Percentiles rank a stretch among this genome's conserved stretches.
phyloP scores from a whole-genome alignment of 2,797 vertebrate species.

The Amblyraja radiata region DNA sequence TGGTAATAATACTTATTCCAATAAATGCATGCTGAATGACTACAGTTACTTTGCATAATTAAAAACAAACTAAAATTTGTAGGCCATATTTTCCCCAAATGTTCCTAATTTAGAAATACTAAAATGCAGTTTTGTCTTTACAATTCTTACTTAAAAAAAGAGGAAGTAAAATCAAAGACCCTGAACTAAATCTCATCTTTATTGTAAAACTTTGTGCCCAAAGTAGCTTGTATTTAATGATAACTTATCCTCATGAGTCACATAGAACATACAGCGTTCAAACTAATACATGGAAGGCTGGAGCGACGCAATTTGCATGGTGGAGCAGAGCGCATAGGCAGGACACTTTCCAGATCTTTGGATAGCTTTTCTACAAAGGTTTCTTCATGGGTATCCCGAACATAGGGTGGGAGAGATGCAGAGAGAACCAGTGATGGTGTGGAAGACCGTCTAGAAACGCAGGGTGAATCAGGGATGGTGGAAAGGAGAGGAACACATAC shows the following conservation, averaged over 20 bases:
- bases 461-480: constrained; percentile 62
- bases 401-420: constrained; percentile 64
- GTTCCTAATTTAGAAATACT: neutral
- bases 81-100: neutral
- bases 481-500: constrained; percentile 84
- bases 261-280: constrained; percentile 84
- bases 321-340: constrained; percentile 80
- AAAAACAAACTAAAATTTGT: neutral
- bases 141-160: neutral
- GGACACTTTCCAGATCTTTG: constrained; percentile 89
- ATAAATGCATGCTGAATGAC: neutral
- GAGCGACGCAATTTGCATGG: constrained; percentile 76
- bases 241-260: constrained; percentile 61
- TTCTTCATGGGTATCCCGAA: constrained; percentile 74
- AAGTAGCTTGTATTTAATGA: constrained; percentile 67
- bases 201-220: constrained; percentile 43
- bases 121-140: constrained; percentile 40
- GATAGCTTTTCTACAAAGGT: constrained; percentile 90
- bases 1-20: neutral
- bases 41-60: neutral
- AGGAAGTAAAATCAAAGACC: constrained; percentile 4
- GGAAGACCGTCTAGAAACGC: constrained; percentile 62
- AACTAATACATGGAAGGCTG: constrained; percentile 93
- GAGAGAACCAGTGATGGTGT: constrained; percentile 52
- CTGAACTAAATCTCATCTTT: constrained; percentile 39